Evolutionary conservation across 2,888 invertebrate species (phyloP).

Genomic region (Agapetus fuscipes): DNA sequence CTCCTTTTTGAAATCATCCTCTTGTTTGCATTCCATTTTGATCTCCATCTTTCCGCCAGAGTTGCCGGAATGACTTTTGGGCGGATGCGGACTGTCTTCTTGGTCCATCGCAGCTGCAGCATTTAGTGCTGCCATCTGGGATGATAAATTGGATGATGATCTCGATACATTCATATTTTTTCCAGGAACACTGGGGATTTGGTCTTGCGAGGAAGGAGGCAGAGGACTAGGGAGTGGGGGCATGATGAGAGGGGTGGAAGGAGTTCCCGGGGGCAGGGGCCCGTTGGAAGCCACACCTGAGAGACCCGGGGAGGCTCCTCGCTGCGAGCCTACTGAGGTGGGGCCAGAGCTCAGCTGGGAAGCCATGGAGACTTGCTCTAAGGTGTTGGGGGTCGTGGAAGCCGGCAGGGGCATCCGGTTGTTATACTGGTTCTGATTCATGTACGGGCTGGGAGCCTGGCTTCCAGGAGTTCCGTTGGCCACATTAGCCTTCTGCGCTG

Average conservation of each 20-base stretch:
- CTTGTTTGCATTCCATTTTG: constrained; percentile 60
- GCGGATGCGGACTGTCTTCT: constrained; percentile 52
- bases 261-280: constrained; percentile 42
- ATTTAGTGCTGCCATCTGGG: constrained; percentile 63
- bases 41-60: constrained; percentile 36
- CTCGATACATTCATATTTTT: constrained; percentile 37
- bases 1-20: constrained; percentile 58
- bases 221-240: constrained; percentile 50
- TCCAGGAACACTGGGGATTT: constrained; percentile 21
- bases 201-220: constrained; percentile 36
- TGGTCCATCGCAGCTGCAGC: constrained; percentile 57
- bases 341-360: constrained; percentile 30
- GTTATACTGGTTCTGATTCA: constrained; percentile 34
- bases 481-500: constrained; percentile 29
- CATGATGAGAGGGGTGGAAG: constrained; percentile 51
- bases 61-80: constrained; percentile 28
- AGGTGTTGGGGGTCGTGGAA: constrained; percentile 38
- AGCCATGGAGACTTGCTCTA: constrained; percentile 23
- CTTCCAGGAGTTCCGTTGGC: constrained; percentile 25
- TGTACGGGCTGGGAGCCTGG: constrained; percentile 49
- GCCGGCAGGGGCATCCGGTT: constrained; percentile 36
- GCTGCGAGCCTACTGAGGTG: constrained; percentile 40
- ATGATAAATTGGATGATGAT: constrained; percentile 50
- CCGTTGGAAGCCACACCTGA: constrained; percentile 31
- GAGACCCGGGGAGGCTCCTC: constrained; percentile 37